Evolutionary conservation across 2,113 vertebrate genomes (phyloP).

Genomic region (Tamias sibiricus): DNA sequence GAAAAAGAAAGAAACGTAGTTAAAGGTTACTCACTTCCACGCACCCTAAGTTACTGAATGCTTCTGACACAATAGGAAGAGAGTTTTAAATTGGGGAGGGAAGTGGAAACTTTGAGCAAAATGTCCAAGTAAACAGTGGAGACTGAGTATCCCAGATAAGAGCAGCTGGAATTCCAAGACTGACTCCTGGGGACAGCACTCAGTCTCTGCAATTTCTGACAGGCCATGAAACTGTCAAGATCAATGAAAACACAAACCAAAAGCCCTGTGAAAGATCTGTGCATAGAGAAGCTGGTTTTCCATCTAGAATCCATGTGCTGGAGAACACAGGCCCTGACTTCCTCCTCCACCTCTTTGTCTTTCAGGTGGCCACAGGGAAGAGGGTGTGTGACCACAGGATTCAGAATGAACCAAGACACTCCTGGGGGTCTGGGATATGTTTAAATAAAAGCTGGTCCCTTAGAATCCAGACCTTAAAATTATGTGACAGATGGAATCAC

Average conservation of each 20-base stretch:
- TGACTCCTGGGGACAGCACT: neutral
- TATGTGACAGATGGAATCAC: neutral
- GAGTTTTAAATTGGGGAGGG: neutral
- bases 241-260: neutral
- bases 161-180: neutral
- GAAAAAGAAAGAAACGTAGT: conserved; percentile 73
- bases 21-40: neutral
- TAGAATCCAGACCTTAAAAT: neutral
- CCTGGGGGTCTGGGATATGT: neutral
- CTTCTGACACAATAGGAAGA: neutral
- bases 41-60: neutral
- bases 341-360: neutral
- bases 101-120: neutral
- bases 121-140: too few relatives aligned
- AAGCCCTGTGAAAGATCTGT: neutral
- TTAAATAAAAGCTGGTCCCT: neutral
- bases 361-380: neutral
- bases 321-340: neutral
- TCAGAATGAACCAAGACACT: neutral
- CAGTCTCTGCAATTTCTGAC: neutral
- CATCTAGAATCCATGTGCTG: rapidly evolving
- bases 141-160: neutral
- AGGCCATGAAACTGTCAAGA: neutral
- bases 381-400: neutral
- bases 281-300: neutral